These are phyloP conservation scores for Periplaneta americana DNA, from an alignment of 1,140 invertebrate genomes.

Conservation along the genomic window DNA sequence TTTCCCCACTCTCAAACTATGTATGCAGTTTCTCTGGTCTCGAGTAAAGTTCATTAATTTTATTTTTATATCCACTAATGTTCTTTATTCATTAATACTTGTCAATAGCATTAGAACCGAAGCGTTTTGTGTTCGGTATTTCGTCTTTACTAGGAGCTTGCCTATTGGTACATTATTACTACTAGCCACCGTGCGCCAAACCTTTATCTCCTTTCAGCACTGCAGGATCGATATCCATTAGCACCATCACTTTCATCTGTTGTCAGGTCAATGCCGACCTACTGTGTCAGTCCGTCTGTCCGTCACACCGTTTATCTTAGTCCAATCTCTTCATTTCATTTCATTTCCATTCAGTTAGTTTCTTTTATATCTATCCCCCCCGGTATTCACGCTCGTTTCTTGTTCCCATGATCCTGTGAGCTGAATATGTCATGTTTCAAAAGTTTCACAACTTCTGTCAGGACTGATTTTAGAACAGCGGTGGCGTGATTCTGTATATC, in stretches of 20 bases:
- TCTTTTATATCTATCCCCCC: not conserved
- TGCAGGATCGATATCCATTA: not conserved
- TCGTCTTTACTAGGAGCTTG: too few relatives aligned
- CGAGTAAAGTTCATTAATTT: too few relatives aligned
- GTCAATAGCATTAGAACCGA: too few relatives aligned
- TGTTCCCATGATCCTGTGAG: not conserved
- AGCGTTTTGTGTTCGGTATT: too few relatives aligned
- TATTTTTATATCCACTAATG: too few relatives aligned
- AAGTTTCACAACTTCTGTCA: too few relatives aligned
- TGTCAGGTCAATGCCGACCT: not conserved
- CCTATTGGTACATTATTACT: not conserved
- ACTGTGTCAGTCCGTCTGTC: too few relatives aligned
- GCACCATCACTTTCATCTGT: not conserved
- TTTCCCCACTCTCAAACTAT: too few relatives aligned
- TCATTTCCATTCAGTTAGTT: not conserved
- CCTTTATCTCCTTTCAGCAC: not conserved
- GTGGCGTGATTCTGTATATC: too few relatives aligned
- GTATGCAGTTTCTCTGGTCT: too few relatives aligned
- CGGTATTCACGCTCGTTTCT: not conserved
- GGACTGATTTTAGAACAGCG: too few relatives aligned
- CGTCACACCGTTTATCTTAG: not conserved
- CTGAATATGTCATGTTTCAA: not conserved
- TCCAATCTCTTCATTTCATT: not conserved
- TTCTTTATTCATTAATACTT: too few relatives aligned
- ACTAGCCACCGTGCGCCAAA: not conserved